A percentile compares a stretch with the other conserved stretches of the same genome.
Conservation (phyloP, 2,797 vertebrate genomes). For the Hemibagrus guttatus region DNA sequence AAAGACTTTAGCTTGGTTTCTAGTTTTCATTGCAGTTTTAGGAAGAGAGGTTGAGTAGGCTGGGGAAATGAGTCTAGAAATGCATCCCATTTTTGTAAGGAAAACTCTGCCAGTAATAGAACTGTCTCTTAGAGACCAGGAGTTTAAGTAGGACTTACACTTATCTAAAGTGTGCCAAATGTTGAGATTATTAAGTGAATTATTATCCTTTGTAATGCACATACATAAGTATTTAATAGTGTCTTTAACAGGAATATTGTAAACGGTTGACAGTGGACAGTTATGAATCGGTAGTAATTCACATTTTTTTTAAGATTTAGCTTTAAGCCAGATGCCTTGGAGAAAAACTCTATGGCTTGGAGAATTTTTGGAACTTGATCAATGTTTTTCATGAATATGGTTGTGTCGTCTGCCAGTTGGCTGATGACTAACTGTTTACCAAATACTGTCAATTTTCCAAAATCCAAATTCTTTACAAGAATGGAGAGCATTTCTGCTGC, state of each 20-base stretch:
- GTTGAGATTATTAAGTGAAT: not conserved
- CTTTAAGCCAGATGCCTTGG: not conserved
- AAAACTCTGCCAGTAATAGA: not conserved
- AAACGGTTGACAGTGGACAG: not conserved
- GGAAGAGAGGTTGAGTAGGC: not conserved
- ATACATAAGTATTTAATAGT: conserved; percentile 22
- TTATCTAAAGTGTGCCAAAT: conserved; percentile 2
- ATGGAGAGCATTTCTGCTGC: not conserved
- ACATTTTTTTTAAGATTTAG: conserved; percentile 19
- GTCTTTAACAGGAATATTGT: conserved; percentile 20
- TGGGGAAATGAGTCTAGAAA: too few relatives aligned
- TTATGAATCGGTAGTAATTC: conserved; percentile 9
- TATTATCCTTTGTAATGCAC: conserved; percentile 1
- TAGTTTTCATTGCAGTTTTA: not conserved
- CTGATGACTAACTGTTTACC: not conserved
- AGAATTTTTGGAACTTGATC: not conserved
- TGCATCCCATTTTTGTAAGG: not conserved
- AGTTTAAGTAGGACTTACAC: not conserved
- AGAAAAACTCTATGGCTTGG: not conserved
- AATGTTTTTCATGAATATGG: conserved; percentile 8
- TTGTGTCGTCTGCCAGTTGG: conserved; percentile 20
- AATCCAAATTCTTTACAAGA: not conserved
- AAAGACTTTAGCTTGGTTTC: not conserved
- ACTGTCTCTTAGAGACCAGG: not conserved
- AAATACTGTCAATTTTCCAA: not conserved